phyloP scores from a whole-genome alignment of 2,888 invertebrate genomes.

The Dicranocentrus wangi region DNA sequence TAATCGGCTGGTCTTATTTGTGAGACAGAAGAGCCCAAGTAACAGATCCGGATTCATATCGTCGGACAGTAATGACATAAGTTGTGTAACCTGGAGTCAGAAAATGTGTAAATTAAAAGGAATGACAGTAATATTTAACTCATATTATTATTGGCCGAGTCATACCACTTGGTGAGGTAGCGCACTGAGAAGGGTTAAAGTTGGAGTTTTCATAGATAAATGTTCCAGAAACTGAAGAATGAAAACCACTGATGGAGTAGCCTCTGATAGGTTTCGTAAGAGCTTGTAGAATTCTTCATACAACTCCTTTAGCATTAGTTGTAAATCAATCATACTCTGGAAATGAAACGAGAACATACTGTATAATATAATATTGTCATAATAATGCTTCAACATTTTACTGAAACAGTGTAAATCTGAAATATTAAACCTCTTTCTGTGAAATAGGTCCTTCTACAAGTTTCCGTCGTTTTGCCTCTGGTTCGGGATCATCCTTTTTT shows the following conservation, averaged over 20 bases:
- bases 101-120: slow-evolving; percentile 15
- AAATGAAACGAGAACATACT: slow-evolving; percentile 16
- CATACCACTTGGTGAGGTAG: slow-evolving; percentile 66
- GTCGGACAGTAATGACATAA: slow-evolving; percentile 68
- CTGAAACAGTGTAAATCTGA: no score
- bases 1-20: slow-evolving; percentile 60
- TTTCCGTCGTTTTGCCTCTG: slow-evolving; percentile 66
- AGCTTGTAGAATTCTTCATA: slow-evolving; percentile 68
- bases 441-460: slow-evolving; percentile 26
- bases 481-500: slow-evolving; percentile 57
- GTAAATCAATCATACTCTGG: slow-evolving; percentile 54
- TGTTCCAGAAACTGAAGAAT: slow-evolving; percentile 69
- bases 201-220: slow-evolving; percentile 66
- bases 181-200: slow-evolving; percentile 57
- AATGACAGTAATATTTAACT: background rate
- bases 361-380: no score
- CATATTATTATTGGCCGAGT: background rate
- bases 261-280: slow-evolving; percentile 52
- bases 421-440: slow-evolving; percentile 43
- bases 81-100: slow-evolving; percentile 58
- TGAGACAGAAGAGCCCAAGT: slow-evolving; percentile 59
- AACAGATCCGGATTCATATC: slow-evolving; percentile 65
- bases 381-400: no score
- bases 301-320: slow-evolving; percentile 66
- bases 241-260: slow-evolving; percentile 68